A percentile compares a stretch with the other conserved stretches of the same genome.
phyloP scores from a whole-genome alignment of 2,888 invertebrate species.

The Coleophora flavipennella region DNA sequence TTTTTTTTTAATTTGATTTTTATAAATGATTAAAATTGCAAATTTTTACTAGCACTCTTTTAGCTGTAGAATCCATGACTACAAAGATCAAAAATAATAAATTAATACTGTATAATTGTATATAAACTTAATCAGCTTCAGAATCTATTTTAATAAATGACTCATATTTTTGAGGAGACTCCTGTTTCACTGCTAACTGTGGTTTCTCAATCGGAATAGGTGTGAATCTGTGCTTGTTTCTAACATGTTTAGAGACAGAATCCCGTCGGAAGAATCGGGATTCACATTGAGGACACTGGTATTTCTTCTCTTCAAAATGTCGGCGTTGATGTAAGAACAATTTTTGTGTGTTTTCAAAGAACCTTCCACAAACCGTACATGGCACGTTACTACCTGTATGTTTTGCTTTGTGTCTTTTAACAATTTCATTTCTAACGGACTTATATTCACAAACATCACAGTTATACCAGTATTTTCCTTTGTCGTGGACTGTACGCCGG shows the following conservation, averaged over 20 bases:
- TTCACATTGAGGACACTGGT: slow-evolving; percentile 38
- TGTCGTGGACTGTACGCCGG: slow-evolving; percentile 31
- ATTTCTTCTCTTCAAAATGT: slow-evolving; percentile 39
- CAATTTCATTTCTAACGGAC: slow-evolving; percentile 17
- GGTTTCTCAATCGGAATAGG: too few species aligned
- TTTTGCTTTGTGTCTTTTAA: slow-evolving; percentile 33
- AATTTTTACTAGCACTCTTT: too few species aligned
- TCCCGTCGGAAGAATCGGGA: slow-evolving; percentile 31
- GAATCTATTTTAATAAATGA: too few species aligned
- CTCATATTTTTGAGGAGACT: too few species aligned
- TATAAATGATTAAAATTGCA: too few species aligned
- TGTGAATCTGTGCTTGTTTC: slow-evolving; percentile 15
- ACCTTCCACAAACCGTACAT: slow-evolving; percentile 44
- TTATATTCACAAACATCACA: slow-evolving; percentile 45
- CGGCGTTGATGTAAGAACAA: slow-evolving; percentile 33
- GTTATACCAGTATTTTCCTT: slow-evolving; percentile 22
- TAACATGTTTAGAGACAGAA: slow-evolving; percentile 24
- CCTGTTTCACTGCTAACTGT: too few species aligned
- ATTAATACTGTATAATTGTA: too few species aligned
- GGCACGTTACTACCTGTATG: slow-evolving; percentile 35
- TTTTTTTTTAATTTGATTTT: too few species aligned
- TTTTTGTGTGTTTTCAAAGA: slow-evolving; percentile 32
- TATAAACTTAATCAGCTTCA: too few species aligned
- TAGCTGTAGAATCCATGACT: too few species aligned
- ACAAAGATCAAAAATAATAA: too few species aligned